Base-by-base conservation (phyloP, 2,888 invertebrate species). In the Protodeltote pygarga region DNA sequence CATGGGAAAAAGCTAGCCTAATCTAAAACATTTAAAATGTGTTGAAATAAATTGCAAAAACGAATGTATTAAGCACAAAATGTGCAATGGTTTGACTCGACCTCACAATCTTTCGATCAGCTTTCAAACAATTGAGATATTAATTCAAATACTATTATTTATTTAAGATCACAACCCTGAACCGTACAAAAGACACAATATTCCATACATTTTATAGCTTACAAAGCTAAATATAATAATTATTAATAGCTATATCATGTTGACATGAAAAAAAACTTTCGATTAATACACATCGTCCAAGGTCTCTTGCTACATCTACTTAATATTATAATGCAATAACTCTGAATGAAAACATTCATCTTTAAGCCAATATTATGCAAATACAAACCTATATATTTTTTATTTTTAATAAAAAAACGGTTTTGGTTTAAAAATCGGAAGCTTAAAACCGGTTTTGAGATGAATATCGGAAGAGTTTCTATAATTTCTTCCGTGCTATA, bases 191-290 rank as follows among this genome's bases (percentile, higher is more conserved):
- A n/a, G n/a, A n/a, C n/a, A n/a, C n/a, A n/a, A 34, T 19, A 16
- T 17, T 24, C 35, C 9, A 8, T 19, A 15, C n/a, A 16, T 31
- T 28, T 28, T 9, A n/a, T 29, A 5, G 3, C 25, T 34, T 35
- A 35, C 31, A 50, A 39, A 13, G 16, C 3, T 23, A 4, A 8
- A 2, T 2, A 19, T 6, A 19, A 6, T 19, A 4, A 6, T 31
- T 34, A 55, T 55, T 32, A n/a, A 44, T 32, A 49, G 19, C 27
- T 28, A 35, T 34, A 35, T 28, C 20, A 28, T 52, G 45, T 52
- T 52, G 52, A 51, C 49, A 46, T 14, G 3, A 44, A 10, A 19
- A n/a, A 25, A 29, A 21, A 47, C 52, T 65, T 64, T 64, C 52
- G 19, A 53, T 41, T 14, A 29, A 13, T 44, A 46, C 29, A 42